Evolutionary conservation across 1,140 invertebrate genomes (phyloP).

Genomic region (Macrotrachela quadricornifera): DNA sequence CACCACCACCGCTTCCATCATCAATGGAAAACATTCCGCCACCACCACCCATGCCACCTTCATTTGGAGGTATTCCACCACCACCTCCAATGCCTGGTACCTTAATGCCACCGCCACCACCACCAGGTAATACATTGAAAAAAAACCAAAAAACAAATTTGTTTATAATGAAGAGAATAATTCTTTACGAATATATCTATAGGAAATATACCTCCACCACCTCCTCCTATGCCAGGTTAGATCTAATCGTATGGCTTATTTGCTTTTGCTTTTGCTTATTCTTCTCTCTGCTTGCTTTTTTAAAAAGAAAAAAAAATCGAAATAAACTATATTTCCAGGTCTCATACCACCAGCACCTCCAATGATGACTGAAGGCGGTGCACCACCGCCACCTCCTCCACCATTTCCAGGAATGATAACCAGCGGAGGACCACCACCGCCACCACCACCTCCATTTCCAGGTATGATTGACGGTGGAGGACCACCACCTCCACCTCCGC

Average conservation of each 20-base stretch:
- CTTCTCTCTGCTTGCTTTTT: too few relatives aligned
- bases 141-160: too few relatives aligned
- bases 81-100: neutral
- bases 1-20: constrained; percentile 33
- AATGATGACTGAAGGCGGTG: constrained; percentile 1
- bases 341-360: neutral
- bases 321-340: neutral
- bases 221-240: too few relatives aligned
- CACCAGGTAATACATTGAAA: neutral
- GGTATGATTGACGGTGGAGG: constrained; percentile 1
- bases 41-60: constrained; percentile 8
- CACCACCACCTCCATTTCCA: constrained; percentile 17
- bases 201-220: neutral
- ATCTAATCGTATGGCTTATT: too few relatives aligned
- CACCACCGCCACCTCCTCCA: constrained; percentile 38
- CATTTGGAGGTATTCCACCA: constrained; percentile 8
- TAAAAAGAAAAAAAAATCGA: neutral
- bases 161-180: too few relatives aligned
- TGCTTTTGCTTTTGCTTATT: too few relatives aligned
- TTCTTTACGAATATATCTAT: too few relatives aligned
- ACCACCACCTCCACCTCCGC: constrained; percentile 13
- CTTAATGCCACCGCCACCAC: too few relatives aligned
- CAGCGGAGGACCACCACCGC: constrained; percentile 37
- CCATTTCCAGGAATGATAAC: constrained; percentile 15
- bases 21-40: constrained; percentile 3